Conservation (phyloP, 2,113 vertebrate species). For the Puffinus mauretanicus region DNA sequence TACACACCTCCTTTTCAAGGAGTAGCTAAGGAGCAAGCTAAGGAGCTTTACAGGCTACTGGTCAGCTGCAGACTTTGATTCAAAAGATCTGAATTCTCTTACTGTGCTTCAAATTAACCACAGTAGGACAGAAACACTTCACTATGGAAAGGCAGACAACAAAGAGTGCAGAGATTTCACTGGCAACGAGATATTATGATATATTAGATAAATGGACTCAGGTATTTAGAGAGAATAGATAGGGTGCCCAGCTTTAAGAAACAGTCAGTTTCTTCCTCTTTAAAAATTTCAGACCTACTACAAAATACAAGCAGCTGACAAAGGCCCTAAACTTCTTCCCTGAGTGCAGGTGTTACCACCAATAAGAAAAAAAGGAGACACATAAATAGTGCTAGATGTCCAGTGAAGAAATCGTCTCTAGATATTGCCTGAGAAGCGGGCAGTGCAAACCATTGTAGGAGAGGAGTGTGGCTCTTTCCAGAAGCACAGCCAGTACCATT, state of each 20-base stretch:
- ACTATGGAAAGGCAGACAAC: neutral
- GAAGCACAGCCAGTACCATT: neutral
- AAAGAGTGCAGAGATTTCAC: neutral
- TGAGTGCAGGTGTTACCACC: neutral
- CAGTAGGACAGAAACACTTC: neutral
- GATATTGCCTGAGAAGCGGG: neutral
- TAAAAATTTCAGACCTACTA: neutral
- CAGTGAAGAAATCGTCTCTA: neutral
- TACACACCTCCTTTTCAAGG: neutral
- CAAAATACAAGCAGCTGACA: neutral
- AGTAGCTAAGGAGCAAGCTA: neutral
- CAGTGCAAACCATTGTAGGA: neutral
- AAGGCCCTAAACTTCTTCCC: neutral
- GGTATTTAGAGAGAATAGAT: neutral
- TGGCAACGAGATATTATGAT: neutral
- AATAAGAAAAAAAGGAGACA: neutral
- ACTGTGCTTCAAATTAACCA: neutral
- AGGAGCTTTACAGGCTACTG: neutral
- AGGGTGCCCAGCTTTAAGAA: neutral
- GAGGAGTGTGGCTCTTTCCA: neutral
- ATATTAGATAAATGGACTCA: neutral
- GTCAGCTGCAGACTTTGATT: neutral
- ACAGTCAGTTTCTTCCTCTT: neutral
- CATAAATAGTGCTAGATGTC: no score
- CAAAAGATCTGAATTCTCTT: neutral